Evolutionary conservation across 2,797 vertebrate species (phyloP), one percentile per base, ranked within the genome.

Genomic region (Mormyrus proboscirostris): DNA sequence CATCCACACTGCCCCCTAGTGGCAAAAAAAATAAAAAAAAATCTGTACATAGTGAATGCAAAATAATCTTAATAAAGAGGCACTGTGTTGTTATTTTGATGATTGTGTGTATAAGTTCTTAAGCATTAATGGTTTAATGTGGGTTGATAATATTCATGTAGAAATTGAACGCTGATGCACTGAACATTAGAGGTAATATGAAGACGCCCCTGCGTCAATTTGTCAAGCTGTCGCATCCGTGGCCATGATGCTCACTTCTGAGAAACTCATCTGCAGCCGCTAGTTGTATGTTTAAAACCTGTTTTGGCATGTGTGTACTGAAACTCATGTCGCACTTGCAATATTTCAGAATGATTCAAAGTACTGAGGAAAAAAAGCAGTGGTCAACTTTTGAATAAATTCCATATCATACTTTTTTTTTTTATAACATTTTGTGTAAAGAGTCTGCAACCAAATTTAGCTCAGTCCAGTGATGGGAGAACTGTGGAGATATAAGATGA

Each of bases 1-100:
- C 41, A 38, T 69, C 50, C 65, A 47, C 5, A 50, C 16, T 86
- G 62, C 82, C 83, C 38, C 44, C 84, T 25, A 65, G 62, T 50
- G 29, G 49, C 19, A 87, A 14, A 73, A 73, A 49, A 73, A 73
- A 9, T 29, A 73, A 57, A 55, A 50, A 41, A 29, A 50, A 41
- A 29, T 84, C 29, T 89, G 84, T 89, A 87, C 50, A 89, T 86
- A 89, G 50, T 89, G 69, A 25, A 47, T 57, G 84, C 89, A 22
- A 88, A 89, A 33, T 85, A 7, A 89, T 41, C 49, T 41, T 89
- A 89, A 87, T 69, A 86, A 89, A 53, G 47, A 79, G 57, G 47
- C 38, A 76, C 38, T 69, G 82, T 69, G 57, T 73, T 69, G 14
- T 83, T 89, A 41, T 69, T 84, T 69, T 86, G 55, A 4, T 41